Evolutionary conservation across 2,113 vertebrate species (phyloP).

Genomic region (Sclerurus mexicanus): DNA sequence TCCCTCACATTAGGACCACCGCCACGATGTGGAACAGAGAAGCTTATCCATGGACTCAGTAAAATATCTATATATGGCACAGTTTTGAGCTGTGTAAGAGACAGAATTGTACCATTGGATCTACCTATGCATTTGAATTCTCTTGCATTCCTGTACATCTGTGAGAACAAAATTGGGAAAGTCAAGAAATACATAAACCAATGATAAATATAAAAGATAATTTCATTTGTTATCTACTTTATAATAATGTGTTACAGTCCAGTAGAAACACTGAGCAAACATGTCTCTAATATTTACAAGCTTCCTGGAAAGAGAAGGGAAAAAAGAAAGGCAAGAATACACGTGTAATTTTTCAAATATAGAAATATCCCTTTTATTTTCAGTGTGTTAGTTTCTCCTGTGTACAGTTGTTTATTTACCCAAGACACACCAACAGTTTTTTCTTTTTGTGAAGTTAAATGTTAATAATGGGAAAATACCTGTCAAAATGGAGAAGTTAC

Average conservation of each 20-base stretch:
- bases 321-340: not conserved
- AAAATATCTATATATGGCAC: not conserved
- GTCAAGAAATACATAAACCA: not conserved
- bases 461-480: slow-evolving; percentile 23
- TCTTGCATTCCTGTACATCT: not conserved
- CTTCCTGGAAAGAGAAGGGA: not conserved
- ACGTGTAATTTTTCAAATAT: not conserved
- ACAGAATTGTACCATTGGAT: not conserved
- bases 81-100: not conserved
- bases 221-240: slow-evolving; percentile 20
- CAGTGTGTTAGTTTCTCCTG: not conserved
- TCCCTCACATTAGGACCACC: not conserved
- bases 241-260: not conserved
- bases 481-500: slow-evolving; percentile 19
- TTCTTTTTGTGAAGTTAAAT: slow-evolving; percentile 1
- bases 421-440: not conserved
- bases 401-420: not conserved
- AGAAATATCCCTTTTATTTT: not conserved
- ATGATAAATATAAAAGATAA: not conserved
- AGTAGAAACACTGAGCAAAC: slow-evolving; percentile 1
- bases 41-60: not conserved
- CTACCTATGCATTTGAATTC: slow-evolving; percentile 4
- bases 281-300: slow-evolving; percentile 25
- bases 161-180: not conserved
- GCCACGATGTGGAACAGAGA: not conserved